Evolutionary conservation across 1,140 invertebrate species (phyloP), one percentile per base, ranked within the genome.

Genomic region (Ostrea denselamellosa): DNA sequence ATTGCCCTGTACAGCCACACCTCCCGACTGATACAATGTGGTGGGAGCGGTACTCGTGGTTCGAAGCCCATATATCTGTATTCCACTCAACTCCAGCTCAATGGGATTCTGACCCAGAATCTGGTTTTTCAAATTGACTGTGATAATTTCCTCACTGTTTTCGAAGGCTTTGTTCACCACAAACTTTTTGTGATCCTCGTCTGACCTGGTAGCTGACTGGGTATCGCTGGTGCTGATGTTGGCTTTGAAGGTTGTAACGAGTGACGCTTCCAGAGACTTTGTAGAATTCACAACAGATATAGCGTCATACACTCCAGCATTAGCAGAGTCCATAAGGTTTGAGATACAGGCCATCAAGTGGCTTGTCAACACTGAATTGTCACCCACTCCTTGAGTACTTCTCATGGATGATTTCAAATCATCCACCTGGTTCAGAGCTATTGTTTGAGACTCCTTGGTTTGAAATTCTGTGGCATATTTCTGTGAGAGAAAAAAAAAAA

Each of bases 401-500:
- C 62, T 77, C 51, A 91, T 89, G 2, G 34, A 71, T 10, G 86
- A 44, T 71, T 92, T 86, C 34, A 93, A 68, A 22, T 81, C 54
- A 12, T 88, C 83, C 8, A 83, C 65, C 65, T 93, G 87, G 77
- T 68, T 87, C 58, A 89, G 68, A 19, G 91, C 83, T 7, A 90
- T 58, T 5, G 68, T 71, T 28, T 92, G 91, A 77, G 89, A 89
- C n/a, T 87, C 68, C 22, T 86, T 86, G 0, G 89, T 90, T 84
- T 92, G 91, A 68, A 89, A 90, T 83, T 93, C 93, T 54, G 83
- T 84, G 0, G 86, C 25, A 87, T 91, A 92, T 19, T 90, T 88
- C 93, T 93, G 88, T 4, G 87, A 87, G 19, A 62, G 22, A 71
- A n/a, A 44, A 44, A 44, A 44, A 1, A 44, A 44, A 44, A 44